These are phyloP conservation scores for Ceyx melanurus DNA, from an alignment of 2,113 vertebrate species.

Conservation along the genomic window DNA sequence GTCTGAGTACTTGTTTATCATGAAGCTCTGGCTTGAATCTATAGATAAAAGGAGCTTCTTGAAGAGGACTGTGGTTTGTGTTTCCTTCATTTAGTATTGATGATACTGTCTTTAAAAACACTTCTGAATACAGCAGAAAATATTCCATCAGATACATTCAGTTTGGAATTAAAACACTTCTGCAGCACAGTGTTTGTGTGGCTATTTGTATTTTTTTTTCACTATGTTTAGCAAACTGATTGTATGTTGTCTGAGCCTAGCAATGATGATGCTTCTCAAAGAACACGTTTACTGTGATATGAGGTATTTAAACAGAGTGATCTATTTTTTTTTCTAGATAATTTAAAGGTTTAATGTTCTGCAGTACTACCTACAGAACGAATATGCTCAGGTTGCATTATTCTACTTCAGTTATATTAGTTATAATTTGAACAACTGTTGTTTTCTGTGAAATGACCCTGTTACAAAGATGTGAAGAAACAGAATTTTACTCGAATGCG, in stretches of 20 bases:
- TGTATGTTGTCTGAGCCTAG: not conserved
- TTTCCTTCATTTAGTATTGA: not conserved
- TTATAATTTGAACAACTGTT: not conserved
- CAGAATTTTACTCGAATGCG: not conserved
- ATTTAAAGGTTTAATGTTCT: not conserved
- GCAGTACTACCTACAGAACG: not conserved
- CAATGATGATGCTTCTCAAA: not conserved
- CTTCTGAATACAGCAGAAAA: not conserved
- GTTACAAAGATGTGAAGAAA: not conserved
- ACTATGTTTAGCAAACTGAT: not conserved
- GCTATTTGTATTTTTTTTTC: not conserved
- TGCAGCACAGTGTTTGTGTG: not conserved
- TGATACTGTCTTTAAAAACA: not conserved
- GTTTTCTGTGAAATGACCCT: not conserved
- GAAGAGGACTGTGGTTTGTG: not conserved
- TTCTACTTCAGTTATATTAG: not conserved
- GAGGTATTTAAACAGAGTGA: not conserved
- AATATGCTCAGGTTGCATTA: constrained; percentile 22
- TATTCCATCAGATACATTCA: not conserved
- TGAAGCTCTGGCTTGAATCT: not conserved
- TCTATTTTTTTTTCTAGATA: not conserved
- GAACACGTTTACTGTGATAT: not conserved
- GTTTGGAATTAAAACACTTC: not conserved
- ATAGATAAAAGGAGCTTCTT: not conserved
- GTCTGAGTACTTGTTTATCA: not conserved